These are phyloP conservation scores for Pediacus dermestoides DNA, from an alignment of 2,888 invertebrate species.

Conservation along the genomic window DNA sequence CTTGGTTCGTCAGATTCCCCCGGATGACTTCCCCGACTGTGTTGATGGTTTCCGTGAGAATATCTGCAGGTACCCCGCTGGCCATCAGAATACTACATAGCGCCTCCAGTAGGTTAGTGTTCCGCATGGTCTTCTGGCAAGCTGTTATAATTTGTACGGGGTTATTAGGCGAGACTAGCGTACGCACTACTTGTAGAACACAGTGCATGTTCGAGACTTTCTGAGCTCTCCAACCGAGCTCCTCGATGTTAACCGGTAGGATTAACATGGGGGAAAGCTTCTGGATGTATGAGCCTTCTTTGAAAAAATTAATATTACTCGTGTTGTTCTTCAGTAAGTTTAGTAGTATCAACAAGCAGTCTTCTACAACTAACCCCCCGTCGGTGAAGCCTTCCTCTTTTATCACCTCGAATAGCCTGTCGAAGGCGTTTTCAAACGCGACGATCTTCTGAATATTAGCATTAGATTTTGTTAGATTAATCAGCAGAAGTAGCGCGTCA, in stretches of 20 bases:
- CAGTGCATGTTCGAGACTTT: slow-evolving; percentile 93
- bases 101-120: slow-evolving; percentile 74
- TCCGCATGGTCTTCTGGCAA: slow-evolving; percentile 87
- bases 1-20: slow-evolving; percentile 87
- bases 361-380: slow-evolving; percentile 97
- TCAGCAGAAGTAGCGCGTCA: slow-evolving; percentile 86
- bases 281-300: slow-evolving; percentile 95
- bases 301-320: slow-evolving; percentile 97
- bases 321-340: slow-evolving; percentile 93
- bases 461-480: slow-evolving; percentile 90
- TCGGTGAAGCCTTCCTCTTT: slow-evolving; percentile 70
- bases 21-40: slow-evolving; percentile 89
- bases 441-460: slow-evolving; percentile 98
- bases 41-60: slow-evolving; percentile 92
- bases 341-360: slow-evolving; percentile 88
- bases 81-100: slow-evolving; percentile 92
- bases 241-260: slow-evolving; percentile 67
- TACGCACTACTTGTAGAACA: slow-evolving; percentile 84
- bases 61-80: slow-evolving; percentile 93
- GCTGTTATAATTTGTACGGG: slow-evolving; percentile 72
- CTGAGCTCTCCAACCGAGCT: slow-evolving; percentile 85
- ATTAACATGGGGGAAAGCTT: slow-evolving; percentile 85
- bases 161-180: slow-evolving; percentile 91
- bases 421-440: slow-evolving; percentile 98
- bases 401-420: slow-evolving; percentile 90